These are phyloP conservation scores for Brienomyrus longianalis DNA, from an alignment of 2,113 vertebrate genomes.

Conservation along the genomic window DNA sequence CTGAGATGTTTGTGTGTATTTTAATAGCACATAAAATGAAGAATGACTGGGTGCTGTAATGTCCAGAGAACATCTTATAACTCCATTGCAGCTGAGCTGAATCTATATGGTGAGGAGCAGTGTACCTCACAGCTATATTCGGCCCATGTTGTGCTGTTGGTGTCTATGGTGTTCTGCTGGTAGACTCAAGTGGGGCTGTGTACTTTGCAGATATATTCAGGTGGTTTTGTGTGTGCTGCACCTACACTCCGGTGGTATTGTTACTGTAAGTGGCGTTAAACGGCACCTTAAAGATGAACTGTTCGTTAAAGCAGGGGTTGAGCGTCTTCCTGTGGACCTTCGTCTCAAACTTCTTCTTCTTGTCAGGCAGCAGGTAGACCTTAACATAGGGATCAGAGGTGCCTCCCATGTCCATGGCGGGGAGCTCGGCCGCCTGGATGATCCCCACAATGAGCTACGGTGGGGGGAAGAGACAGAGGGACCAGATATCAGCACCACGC, in stretches of 20 bases:
- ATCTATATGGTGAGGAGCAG: neutral
- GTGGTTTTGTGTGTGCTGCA: neutral
- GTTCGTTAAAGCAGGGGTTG: conserved; percentile 80
- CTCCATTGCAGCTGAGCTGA: neutral
- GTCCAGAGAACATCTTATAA: neutral
- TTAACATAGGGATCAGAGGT: conserved; percentile 85
- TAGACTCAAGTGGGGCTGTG: neutral
- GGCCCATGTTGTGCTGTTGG: neutral
- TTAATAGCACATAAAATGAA: neutral
- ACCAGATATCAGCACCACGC: no score
- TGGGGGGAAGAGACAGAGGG: neutral
- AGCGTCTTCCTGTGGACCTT: conserved; percentile 88
- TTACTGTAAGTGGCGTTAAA: conserved; percentile 2
- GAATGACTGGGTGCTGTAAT: neutral
- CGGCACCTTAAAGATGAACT: conserved; percentile 74
- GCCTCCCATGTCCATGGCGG: conserved; percentile 83
- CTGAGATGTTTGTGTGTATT: neutral
- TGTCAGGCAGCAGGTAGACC: conserved; percentile 83
- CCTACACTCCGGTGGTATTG: neutral
- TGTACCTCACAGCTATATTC: neutral
- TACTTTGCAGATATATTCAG: neutral
- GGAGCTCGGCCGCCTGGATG: conserved; percentile 78
- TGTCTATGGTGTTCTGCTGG: neutral
- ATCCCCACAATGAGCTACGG: conserved; percentile 70
- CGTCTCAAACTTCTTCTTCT: conserved; percentile 85